Percentiles rank a stretch among this genome's conserved stretches.
phyloP scores from a whole-genome alignment of 1,140 invertebrate species.

The Rhopalosiphum padi region DNA sequence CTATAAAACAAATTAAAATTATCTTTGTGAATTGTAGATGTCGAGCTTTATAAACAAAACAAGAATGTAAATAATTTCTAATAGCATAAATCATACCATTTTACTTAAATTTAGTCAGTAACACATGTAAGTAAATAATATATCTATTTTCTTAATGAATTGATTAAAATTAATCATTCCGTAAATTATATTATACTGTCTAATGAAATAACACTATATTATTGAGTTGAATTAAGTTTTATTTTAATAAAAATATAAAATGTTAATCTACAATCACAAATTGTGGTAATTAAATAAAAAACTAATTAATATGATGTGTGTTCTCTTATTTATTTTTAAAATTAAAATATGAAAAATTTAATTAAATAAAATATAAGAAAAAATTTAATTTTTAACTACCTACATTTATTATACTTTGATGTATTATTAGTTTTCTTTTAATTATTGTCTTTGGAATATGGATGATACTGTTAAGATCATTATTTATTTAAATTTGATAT shows the following conservation, averaged over 20 bases:
- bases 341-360: background rate
- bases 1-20: constrained; percentile 41
- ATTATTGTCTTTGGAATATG: background rate
- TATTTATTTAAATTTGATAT: background rate
- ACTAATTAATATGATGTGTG: background rate
- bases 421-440: constrained; percentile 5
- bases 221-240: background rate
- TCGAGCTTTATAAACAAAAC: background rate
- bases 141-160: constrained; percentile 23
- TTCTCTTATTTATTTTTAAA: background rate
- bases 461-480: background rate
- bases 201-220: background rate
- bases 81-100: background rate
- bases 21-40: constrained; percentile 44
- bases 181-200: constrained; percentile 11
- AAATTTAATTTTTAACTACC: background rate
- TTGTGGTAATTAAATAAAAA: background rate
- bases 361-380: background rate
- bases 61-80: constrained; percentile 50
- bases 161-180: constrained; percentile 22
- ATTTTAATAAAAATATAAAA: constrained; percentile 23
- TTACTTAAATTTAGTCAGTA: constrained; percentile 10
- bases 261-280: background rate
- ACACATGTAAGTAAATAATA: background rate
- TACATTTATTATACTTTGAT: background rate